A percentile compares a stretch with the other conserved stretches of the same genome.
These are phyloP conservation scores for Asbolus verrucosus DNA, from an alignment of 1,140 invertebrate genomes.

Conservation along the genomic window DNA sequence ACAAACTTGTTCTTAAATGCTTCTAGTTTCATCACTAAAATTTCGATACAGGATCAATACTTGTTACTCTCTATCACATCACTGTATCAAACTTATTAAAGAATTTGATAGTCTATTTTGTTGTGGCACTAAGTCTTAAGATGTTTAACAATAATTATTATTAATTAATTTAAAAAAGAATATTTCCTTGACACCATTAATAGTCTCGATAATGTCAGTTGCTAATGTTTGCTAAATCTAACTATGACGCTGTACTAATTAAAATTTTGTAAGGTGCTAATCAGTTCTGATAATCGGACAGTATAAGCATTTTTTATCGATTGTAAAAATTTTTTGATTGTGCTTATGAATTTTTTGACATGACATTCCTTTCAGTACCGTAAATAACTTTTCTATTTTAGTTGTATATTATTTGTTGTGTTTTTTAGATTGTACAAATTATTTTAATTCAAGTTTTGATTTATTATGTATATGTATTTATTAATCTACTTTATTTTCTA, in stretches of 20 bases:
- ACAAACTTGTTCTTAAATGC: constrained; percentile 28
- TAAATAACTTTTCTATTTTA: constrained; percentile 35
- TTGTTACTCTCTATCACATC: constrained; percentile 40
- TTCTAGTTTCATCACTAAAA: constrained; percentile 50
- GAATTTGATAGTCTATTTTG: constrained; percentile 47
- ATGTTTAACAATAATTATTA: constrained; percentile 26
- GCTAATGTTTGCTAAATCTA: constrained; percentile 16
- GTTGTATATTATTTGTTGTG: constrained; percentile 51
- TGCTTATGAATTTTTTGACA: constrained; percentile 39
- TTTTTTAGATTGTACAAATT: constrained; percentile 50
- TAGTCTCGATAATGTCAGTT: constrained; percentile 10
- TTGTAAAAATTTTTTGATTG: constrained; percentile 5
- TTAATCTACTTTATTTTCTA: constrained; percentile 38
- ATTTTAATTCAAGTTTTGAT: constrained; percentile 40
- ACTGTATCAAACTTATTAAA: constrained; percentile 45
- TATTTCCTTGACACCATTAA: constrained; percentile 4
- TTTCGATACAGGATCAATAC: constrained; percentile 42
- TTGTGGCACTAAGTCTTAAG: constrained; percentile 34
- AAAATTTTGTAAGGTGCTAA: constrained; percentile 35
- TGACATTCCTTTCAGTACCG: constrained; percentile 50
- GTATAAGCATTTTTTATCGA: constrained; percentile 24
- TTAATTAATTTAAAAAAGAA: not conserved
- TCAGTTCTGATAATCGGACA: too few relatives aligned
- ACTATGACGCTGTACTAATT: constrained; percentile 33
- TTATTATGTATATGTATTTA: constrained; percentile 44